phyloP scores from a whole-genome alignment of 2,888 invertebrate species.

The Drosophila subsilvestris region DNA sequence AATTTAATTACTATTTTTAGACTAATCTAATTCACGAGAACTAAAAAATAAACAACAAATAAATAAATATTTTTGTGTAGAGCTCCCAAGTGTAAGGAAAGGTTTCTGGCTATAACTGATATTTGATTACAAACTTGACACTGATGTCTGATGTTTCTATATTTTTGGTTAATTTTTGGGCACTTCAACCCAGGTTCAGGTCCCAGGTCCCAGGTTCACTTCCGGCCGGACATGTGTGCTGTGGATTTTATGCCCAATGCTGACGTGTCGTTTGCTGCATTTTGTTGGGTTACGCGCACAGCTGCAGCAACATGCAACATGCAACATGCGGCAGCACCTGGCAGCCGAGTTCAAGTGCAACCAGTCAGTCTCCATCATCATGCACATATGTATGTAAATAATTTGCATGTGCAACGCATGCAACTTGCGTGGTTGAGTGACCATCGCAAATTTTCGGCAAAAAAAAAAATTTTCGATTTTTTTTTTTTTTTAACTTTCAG shows the following conservation, averaged over 20 bases:
- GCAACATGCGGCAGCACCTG: conserved; percentile 8
- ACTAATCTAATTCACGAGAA: too few relatives aligned
- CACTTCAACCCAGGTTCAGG: too few relatives aligned
- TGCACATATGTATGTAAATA: too few relatives aligned
- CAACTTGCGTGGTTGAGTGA: conserved; percentile 15
- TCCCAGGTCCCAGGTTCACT: conserved; percentile 18
- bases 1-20: too few relatives aligned
- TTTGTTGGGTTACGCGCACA: conserved; percentile 10
- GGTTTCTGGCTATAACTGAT: too few relatives aligned
- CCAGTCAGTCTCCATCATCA: conserved; percentile 32
- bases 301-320: conserved; percentile 5
- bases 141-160: not conserved
- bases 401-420: conserved; percentile 31
- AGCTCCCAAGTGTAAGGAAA: too few relatives aligned
- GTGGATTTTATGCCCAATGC: conserved; percentile 52
- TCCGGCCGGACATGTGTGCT: conserved; percentile 54
- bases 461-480: too few relatives aligned
- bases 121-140: too few relatives aligned
- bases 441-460: conserved; percentile 50
- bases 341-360: conserved; percentile 59
- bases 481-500: conserved; percentile 23
- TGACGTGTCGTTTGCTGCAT: conserved; percentile 41
- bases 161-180: conserved; percentile 20
- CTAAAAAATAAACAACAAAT: too few relatives aligned
- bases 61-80: too few relatives aligned